A percentile compares a stretch with the other conserved stretches of the same genome.
Evolutionary conservation across 2,888 invertebrate genomes (phyloP).

Genomic region (Prionchulus punctatus): DNA sequence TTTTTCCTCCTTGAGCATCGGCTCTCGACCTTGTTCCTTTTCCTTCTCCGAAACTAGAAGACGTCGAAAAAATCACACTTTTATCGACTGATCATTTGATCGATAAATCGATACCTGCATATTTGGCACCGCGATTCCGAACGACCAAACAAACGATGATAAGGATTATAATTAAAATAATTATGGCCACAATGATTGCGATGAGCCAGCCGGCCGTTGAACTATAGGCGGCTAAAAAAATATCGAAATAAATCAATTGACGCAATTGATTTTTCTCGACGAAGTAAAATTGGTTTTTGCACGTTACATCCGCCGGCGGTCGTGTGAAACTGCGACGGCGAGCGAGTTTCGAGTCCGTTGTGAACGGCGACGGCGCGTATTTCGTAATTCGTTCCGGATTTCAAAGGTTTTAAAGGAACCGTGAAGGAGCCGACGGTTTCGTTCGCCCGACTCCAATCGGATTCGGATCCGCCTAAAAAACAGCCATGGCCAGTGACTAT

Average conservation of each 20-base stretch:
- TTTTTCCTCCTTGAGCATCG: conserved; percentile 37
- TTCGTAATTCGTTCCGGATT: conserved; percentile 63
- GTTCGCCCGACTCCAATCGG: too few relatives aligned
- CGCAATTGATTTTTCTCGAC: not conserved
- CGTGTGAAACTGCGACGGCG: not conserved
- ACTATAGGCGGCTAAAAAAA: conserved; percentile 40
- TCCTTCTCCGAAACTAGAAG: conserved; percentile 84
- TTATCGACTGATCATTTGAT: not conserved
- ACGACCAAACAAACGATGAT: conserved; percentile 88
- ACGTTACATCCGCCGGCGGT: conserved; percentile 12
- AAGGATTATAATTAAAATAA: conserved; percentile 74
- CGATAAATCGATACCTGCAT: conserved; percentile 41
- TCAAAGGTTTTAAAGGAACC: conserved; percentile 57
- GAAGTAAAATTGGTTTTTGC: not conserved
- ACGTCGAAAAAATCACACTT: not conserved
- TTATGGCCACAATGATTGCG: conserved; percentile 84
- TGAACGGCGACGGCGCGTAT: conserved; percentile 64
- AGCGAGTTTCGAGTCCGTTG: not conserved
- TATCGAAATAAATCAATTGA: not conserved
- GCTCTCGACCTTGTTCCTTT: conserved; percentile 68
- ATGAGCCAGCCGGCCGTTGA: conserved; percentile 79
- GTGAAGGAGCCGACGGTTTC: too few relatives aligned
- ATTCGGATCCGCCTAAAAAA: too few relatives aligned
- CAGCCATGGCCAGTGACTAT: too few relatives aligned
- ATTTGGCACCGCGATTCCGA: conserved; percentile 90